phyloP scores from a whole-genome alignment of 2,888 invertebrate species.

The Eumacrocentrus americanus region DNA sequence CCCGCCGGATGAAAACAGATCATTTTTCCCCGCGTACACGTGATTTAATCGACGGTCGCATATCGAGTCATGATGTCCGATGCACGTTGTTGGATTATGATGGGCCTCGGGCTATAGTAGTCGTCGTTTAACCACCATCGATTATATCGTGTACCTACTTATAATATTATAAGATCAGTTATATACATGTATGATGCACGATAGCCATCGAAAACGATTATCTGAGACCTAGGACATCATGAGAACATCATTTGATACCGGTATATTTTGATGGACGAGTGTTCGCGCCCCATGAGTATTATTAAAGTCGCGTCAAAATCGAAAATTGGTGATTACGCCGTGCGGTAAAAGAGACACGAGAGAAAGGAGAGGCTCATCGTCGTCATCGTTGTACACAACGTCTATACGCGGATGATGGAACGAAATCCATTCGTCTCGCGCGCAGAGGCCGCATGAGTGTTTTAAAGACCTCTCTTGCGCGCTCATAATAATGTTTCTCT shows the following conservation, averaged over 20 bases:
- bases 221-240: no score
- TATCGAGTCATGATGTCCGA: conserved; percentile 6
- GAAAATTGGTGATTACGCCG: conserved; percentile 34
- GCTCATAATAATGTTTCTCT: conserved; percentile 24
- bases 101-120: background rate
- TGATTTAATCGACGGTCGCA: background rate
- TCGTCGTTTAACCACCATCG: conserved; percentile 7
- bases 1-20: background rate
- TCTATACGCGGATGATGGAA: conserved; percentile 37
- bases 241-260: conserved; percentile 17
- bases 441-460: conserved; percentile 28
- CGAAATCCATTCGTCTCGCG: conserved; percentile 52
- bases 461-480: conserved; percentile 16
- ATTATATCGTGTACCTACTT: conserved; percentile 10
- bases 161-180: conserved; percentile 13
- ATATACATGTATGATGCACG: background rate
- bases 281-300: conserved; percentile 23
- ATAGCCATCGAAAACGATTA: conserved; percentile 11
- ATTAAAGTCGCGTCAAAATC: conserved; percentile 35
- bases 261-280: conserved; percentile 6
- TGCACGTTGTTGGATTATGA: background rate
- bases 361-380: conserved; percentile 29
- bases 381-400: no score
- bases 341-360: background rate
- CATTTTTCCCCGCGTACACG: background rate